Conservation (phyloP, 2,113 vertebrate species). For the Pipa parva region DNA sequence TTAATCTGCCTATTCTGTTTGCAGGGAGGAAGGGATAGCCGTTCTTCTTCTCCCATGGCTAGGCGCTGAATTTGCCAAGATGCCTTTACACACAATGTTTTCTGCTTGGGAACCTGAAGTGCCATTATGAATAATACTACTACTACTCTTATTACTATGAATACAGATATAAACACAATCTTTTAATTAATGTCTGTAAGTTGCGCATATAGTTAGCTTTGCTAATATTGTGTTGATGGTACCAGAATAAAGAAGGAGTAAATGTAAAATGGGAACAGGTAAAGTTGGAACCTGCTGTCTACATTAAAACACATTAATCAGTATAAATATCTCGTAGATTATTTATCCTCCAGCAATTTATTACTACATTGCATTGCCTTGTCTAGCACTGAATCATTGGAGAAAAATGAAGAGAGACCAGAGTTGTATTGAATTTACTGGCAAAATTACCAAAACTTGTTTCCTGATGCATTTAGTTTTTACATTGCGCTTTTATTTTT, state of each 20-base stretch:
- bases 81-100: constrained; percentile 33
- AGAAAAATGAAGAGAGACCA: too few relatives aligned
- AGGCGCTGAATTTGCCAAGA: constrained; percentile 77
- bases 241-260: constrained; percentile 50
- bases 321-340: not conserved
- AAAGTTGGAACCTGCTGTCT: constrained; percentile 46
- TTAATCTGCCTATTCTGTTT: constrained; percentile 46
- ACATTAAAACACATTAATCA: constrained; percentile 42
- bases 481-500: constrained; percentile 10
- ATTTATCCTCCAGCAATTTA: not conserved
- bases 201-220: constrained; percentile 48
- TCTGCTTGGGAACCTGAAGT: constrained; percentile 60
- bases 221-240: constrained; percentile 46
- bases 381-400: not conserved
- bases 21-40: constrained; percentile 76
- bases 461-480: constrained; percentile 13
- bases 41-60: constrained; percentile 84
- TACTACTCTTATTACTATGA: constrained; percentile 31
- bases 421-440: too few relatives aligned
- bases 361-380: constrained; percentile 5
- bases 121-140: constrained; percentile 52
- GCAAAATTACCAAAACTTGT: not conserved
- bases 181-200: constrained; percentile 50
- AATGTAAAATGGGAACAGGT: constrained; percentile 41
- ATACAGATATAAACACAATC: constrained; percentile 51